Base-by-base conservation (phyloP, 2,888 invertebrate genomes). In the Phania funesta region DNA sequence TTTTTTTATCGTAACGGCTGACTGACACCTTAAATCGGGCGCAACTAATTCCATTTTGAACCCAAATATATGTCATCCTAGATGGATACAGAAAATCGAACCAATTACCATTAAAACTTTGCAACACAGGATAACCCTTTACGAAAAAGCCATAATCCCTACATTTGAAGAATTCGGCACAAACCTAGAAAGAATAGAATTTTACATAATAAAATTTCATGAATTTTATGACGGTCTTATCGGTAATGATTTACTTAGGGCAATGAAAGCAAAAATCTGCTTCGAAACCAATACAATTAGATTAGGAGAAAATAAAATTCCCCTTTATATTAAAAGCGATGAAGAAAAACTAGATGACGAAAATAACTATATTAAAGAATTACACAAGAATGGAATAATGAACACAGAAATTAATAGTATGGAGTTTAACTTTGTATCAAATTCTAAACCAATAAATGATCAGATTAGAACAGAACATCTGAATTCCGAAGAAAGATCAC, bases 61-160 rank as follows among this genome's bases (percentile, higher is more conserved):
- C 35, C 62, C 62, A 26, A 44, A 26, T 29, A 62, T 62, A 26
- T 62, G 62, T 24, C 62, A 62, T 44, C 58, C 58, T 13, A 58
- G 38, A 46, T 62, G 62, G 44, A 62, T 62, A 44, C 41, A 29
- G 6, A 44, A 62, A 62, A 26, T 44, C 26, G 26, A 24, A 2
- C 62, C 26, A 18, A 44, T 46, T 9, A 24, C 62, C 20, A 62
- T 62, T 24, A 62, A 46, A 44, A 44, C 62, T 9, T 18, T 62
- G 16, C 62, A 62, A 41, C 62, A 62, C 16, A 16, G 11, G 18
- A 29, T 62, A 26, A 44, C 26, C n/a, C 11, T 44, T 5, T 16
- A 62, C 13, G 18, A 62, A 46, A 62, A 44, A 18, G 62, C 13
- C n/a, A 62, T 24, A 46, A 62, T 62, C n/a, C 62, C 44, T n/a